Evolutionary conservation across 2,797 vertebrate species (phyloP).

Genomic region (Cossypha caffra): DNA sequence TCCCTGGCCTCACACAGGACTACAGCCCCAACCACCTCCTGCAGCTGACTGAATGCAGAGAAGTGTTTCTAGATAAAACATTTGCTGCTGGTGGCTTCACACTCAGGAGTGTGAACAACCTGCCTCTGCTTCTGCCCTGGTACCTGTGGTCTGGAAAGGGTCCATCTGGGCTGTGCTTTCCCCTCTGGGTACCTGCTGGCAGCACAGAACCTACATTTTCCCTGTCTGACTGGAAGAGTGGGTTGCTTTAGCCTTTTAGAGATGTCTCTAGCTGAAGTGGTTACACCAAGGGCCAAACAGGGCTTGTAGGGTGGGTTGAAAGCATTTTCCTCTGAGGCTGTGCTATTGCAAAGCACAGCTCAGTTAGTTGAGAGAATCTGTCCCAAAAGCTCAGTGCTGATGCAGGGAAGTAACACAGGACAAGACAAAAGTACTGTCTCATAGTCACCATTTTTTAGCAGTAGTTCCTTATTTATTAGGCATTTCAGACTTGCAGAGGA

Average conservation of each 20-base stretch:
- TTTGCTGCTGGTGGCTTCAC: background rate
- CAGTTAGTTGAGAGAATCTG: background rate
- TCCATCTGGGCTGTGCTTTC: background rate
- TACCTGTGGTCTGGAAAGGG: background rate
- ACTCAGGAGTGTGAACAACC: background rate
- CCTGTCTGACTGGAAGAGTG: slow-evolving; percentile 8
- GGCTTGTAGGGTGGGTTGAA: background rate
- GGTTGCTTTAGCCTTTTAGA: background rate
- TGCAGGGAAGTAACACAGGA: background rate
- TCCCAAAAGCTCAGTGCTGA: background rate
- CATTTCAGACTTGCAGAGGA: background rate
- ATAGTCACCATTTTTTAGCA: background rate
- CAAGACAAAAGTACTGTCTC: background rate
- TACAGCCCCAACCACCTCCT: background rate
- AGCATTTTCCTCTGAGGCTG: background rate
- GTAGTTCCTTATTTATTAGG: background rate
- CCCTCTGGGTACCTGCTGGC: background rate
- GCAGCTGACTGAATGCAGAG: background rate
- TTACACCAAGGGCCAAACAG: background rate
- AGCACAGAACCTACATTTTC: background rate
- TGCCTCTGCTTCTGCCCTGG: background rate
- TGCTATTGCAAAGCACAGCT: background rate
- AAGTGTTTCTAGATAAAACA: background rate
- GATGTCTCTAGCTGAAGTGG: background rate
- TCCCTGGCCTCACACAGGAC: background rate